Conservation (phyloP, 2,888 invertebrate genomes). For the Mellilla xanthometata region DNA sequence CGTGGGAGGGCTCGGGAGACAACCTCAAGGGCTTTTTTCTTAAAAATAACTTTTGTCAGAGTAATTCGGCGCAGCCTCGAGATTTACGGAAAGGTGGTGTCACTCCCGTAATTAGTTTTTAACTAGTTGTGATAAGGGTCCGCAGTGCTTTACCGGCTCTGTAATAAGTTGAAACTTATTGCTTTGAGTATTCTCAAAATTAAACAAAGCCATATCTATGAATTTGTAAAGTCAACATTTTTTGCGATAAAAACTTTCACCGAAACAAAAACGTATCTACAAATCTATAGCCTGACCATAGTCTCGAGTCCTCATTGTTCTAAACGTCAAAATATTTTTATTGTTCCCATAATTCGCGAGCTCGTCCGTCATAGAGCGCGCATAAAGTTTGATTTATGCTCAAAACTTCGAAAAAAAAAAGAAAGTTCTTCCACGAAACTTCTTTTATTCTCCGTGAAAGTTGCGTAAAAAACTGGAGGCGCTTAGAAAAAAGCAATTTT, state of each 20-base stretch:
- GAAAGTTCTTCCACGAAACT: conserved; percentile 77
- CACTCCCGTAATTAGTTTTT: conserved; percentile 82
- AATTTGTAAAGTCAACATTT: conserved; percentile 18
- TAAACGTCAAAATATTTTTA: conserved; percentile 75
- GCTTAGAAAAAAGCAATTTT: conserved; percentile 82
- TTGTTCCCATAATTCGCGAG: conserved; percentile 66
- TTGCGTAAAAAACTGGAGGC: conserved; percentile 79
- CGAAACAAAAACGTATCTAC: conserved; percentile 50
- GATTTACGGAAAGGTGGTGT: conserved; percentile 82
- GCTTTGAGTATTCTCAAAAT: conserved; percentile 18
- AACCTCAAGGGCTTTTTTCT: conserved; percentile 81
- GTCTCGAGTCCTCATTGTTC: conserved; percentile 36
- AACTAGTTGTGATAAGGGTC: conserved; percentile 83
- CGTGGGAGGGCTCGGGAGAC: conserved; percentile 51
- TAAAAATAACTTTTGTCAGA: conserved; percentile 82
- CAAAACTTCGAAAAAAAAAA: conserved; percentile 59
- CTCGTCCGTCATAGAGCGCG: conserved; percentile 61
- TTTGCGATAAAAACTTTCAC: conserved; percentile 2
- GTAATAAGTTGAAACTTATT: conserved; percentile 70
- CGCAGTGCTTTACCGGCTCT: conserved; percentile 64
- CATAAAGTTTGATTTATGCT: conserved; percentile 68
- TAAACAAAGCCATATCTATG: conserved; percentile 18
- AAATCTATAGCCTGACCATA: neutral
- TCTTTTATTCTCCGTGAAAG: conserved; percentile 80
- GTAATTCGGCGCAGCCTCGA: conserved; percentile 75